Percentiles rank a stretch among this genome's conserved stretches.
phyloP scores from a whole-genome alignment of 2,888 invertebrate species.

The Acanthosepion lycidas region DNA sequence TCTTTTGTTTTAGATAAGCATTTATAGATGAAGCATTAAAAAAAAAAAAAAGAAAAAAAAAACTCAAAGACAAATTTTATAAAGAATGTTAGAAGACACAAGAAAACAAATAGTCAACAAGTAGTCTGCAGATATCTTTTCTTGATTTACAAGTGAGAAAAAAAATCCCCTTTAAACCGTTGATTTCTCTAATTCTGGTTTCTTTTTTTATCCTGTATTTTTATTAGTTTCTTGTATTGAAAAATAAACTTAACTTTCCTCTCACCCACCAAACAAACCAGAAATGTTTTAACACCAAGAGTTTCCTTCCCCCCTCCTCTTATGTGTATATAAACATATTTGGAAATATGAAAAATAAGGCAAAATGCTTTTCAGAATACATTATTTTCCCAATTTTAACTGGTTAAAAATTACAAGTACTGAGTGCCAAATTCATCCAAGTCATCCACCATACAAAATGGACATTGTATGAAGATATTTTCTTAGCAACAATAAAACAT shows the following conservation, averaged over 20 bases:
- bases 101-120: neutral
- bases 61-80: neutral
- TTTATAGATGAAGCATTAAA: neutral
- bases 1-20: neutral
- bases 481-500: no score
- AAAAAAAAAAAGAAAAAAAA: neutral
- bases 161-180: neutral
- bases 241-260: no score
- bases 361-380: no score
- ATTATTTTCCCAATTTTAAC: no score
- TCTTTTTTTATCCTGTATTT: neutral
- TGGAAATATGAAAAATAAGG: no score
- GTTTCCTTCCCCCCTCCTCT: no score
- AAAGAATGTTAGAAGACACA: neutral
- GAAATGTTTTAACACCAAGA: no score
- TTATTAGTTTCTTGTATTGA: no score
- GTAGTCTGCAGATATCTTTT: neutral
- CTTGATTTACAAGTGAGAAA: neutral
- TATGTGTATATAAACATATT: no score
- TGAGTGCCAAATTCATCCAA: no score
- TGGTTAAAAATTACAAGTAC: no score
- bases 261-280: neutral
- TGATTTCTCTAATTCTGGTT: neutral
- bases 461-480: neutral
- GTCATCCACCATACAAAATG: no score